Base-by-base conservation (phyloP, 2,888 invertebrate genomes). In the Steinernema hermaphroditum region DNA sequence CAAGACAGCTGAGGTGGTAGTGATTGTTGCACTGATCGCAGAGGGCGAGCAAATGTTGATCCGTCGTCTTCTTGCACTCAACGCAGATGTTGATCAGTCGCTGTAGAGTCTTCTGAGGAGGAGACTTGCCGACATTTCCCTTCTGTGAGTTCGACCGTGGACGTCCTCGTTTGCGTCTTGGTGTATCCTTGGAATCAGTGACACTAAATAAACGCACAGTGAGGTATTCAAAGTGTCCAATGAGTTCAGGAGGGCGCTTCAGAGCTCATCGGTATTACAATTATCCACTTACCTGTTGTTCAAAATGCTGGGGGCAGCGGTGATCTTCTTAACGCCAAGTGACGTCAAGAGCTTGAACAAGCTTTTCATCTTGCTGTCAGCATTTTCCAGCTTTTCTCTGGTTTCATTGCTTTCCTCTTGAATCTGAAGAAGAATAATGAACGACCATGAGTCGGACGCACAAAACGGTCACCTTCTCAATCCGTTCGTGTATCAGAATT, bases 1-100 rank as follows among this genome's bases (percentile, higher is more conserved):
- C 93, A 76, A 97, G 90, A 88, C 97, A 97, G 78, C 93, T 92
- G 80, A 96, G 89, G 89, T 97, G 97, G 89, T 95, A 96, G 89
- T 92, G 92, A 74, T 93, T 90, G 83, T 92, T 92, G 87, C 97
- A 97, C 1, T 93, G 93, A 88, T 96, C 96, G 89, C 96, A 97
- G 86, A 94, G 93, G 16, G 94, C 94, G 87, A 97, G 90, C 76
- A 94, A 90, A 88, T 96, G 96, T 80, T 94, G 96, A 89, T 96
- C 94, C 76, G 92, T 92, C 78, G 92, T 91, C 83, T 92, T 91
- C 19, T 29, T 32, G 16, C 54, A 24, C 19, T 29, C n/a, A n/a
- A 54, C 6, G 22, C 46, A 46, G 4, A 6, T 46, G 16, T 46
- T 46, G 46, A 46, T 46, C 46, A 46, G n/a, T 4, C 16, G 46